Evolutionary conservation across 1,140 invertebrate species (phyloP).

Genomic region (Prorops nasuta): DNA sequence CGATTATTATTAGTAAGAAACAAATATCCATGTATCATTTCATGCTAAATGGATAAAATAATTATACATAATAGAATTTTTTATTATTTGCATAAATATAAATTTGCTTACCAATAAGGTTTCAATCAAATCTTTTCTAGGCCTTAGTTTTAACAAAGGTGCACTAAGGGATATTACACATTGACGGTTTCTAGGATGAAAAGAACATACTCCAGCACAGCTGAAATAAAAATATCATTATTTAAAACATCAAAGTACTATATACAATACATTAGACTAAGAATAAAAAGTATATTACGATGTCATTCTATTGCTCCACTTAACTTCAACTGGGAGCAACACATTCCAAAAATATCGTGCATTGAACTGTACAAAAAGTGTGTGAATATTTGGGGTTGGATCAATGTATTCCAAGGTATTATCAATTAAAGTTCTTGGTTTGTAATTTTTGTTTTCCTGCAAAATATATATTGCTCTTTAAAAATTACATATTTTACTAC

Average conservation of each 20-base stretch:
- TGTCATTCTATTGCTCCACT: constrained; percentile 96
- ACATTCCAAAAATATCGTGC: constrained; percentile 79
- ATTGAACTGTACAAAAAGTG: constrained; percentile 86
- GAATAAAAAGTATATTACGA: constrained; percentile 57
- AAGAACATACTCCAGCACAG: constrained; percentile 81
- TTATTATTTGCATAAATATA: constrained; percentile 3
- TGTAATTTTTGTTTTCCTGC: constrained; percentile 34
- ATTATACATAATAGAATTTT: constrained; percentile 16
- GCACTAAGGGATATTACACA: constrained; percentile 84
- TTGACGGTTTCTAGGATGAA: constrained; percentile 72
- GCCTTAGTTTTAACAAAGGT: constrained; percentile 86
- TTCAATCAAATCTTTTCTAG: constrained; percentile 90
- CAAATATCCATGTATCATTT: constrained; percentile 99
- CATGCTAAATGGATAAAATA: constrained; percentile 70
- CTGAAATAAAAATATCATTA: constrained; percentile 46
- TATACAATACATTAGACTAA: constrained; percentile 8
- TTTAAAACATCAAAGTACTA: constrained; percentile 11
- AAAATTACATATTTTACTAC: background rate
- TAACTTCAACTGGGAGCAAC: constrained; percentile 75
- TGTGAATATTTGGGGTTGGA: constrained; percentile 88
- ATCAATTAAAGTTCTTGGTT: constrained; percentile 58
- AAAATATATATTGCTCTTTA: constrained; percentile 7
- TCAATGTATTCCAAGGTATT: constrained; percentile 81
- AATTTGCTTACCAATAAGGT: constrained; percentile 74
- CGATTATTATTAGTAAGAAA: constrained; percentile 81